Conservation (phyloP, 2,888 invertebrate species). For the Hypomecis punctinalis region DNA sequence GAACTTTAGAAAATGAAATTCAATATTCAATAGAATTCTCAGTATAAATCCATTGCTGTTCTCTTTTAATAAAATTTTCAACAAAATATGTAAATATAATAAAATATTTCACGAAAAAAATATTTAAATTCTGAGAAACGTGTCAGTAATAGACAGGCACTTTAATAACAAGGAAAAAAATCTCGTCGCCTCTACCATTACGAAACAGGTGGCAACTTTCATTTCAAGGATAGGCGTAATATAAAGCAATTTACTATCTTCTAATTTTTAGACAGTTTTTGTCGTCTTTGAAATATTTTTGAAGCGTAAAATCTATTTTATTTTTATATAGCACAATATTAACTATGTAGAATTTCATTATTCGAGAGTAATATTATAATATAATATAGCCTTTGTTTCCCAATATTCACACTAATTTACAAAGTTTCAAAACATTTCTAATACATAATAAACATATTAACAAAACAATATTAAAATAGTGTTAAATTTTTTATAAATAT, state of each 20-base stretch:
- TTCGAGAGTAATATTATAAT: no score
- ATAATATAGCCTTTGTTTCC: no score
- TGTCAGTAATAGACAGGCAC: slow-evolving; percentile 1
- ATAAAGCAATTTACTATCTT: slow-evolving; percentile 2
- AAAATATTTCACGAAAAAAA: slow-evolving; percentile 5
- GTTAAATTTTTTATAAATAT: no score
- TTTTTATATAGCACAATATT: no score
- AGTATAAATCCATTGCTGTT: background rate
- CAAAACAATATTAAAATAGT: no score
- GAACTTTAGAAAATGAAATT: no score
- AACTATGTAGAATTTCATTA: no score
- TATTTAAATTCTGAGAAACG: background rate
- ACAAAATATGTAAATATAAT: background rate
- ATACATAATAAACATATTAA: no score
- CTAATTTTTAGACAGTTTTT: background rate
- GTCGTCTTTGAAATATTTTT: background rate
- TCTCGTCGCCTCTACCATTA: background rate
- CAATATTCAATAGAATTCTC: no score
- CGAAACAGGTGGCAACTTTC: slow-evolving; percentile 5
- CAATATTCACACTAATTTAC: no score
- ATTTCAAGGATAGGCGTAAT: slow-evolving; percentile 4
- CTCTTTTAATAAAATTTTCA: background rate
- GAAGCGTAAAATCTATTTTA: background rate
- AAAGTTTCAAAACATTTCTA: no score
- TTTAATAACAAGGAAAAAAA: slow-evolving; percentile 14